Evolutionary conservation across 1,140 invertebrate species (phyloP).

Genomic region (Drosophila miranda): DNA sequence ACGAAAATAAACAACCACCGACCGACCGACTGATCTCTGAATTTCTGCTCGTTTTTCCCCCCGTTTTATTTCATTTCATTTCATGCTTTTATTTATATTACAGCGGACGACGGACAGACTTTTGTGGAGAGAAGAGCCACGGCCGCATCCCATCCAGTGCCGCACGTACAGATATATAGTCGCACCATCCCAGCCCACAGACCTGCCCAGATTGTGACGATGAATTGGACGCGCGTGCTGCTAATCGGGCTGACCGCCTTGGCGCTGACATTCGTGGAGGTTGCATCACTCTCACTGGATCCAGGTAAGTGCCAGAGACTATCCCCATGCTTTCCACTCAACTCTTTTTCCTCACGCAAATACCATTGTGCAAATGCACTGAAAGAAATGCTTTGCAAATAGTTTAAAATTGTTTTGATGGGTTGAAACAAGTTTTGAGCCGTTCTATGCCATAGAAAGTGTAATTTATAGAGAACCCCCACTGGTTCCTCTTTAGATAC

Average conservation of each 20-base stretch:
- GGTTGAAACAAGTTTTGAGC: too few relatives aligned
- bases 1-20: constrained; percentile 76
- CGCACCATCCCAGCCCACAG: neutral
- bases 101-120: constrained; percentile 68
- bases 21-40: constrained; percentile 29
- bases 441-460: neutral
- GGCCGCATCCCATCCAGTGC: neutral
- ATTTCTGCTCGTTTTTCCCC: constrained; percentile 21
- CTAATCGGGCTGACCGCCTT: constrained; percentile 66
- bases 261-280: constrained; percentile 69
- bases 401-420: too few relatives aligned
- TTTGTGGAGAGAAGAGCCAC: constrained; percentile 4
- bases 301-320: constrained; percentile 62
- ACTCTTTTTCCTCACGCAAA: constrained; percentile 5
- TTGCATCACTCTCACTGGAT: constrained; percentile 80
- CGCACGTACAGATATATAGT: neutral
- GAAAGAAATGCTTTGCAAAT: neutral
- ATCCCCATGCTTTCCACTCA: neutral
- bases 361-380: neutral
- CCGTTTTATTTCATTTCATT: constrained; percentile 45
- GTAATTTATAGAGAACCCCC: too few relatives aligned
- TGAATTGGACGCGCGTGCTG: constrained; percentile 79
- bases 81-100: constrained; percentile 56
- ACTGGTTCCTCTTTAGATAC: too few relatives aligned
- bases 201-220: constrained; percentile 22